Percentiles rank a stretch among this genome's conserved stretches.
Evolutionary conservation across 2,888 invertebrate genomes (phyloP).

Genomic region (Seira sanloemensis): DNA sequence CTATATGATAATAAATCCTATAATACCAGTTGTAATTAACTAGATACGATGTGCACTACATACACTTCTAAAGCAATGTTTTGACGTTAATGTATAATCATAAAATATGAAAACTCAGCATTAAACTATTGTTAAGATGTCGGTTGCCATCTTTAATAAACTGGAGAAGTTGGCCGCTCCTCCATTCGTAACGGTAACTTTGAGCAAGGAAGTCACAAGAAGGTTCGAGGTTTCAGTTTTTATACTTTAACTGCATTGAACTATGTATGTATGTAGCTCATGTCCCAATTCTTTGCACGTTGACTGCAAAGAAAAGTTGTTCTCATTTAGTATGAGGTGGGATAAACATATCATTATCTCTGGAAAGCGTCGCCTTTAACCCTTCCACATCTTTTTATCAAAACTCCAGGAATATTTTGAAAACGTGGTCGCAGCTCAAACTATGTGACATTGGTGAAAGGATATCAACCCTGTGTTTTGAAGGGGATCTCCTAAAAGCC

Average conservation of each 20-base stretch:
- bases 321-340: not conserved
- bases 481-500: conserved; percentile 57
- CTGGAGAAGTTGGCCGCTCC: conserved; percentile 52
- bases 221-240: no score
- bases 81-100: not conserved
- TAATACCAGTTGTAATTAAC: no score
- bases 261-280: no score
- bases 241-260: no score
- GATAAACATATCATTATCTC: not conserved
- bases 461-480: conserved; percentile 40
- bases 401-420: conserved; percentile 41
- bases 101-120: no score
- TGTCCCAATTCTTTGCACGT: no score
- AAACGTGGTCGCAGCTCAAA: conserved; percentile 31
- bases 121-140: no score
- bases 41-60: not conserved
- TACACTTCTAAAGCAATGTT: not conserved
- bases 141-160: conserved; percentile 41
- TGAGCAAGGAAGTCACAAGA: conserved; percentile 30
- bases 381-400: not conserved
- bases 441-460: conserved; percentile 23
- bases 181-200: conserved; percentile 52
- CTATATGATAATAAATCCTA: no score
- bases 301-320: conserved; percentile 10
- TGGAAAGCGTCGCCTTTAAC: no score